Conservation (phyloP, 1,140 invertebrate genomes). For the Neoseiulus cucumeris region DNA sequence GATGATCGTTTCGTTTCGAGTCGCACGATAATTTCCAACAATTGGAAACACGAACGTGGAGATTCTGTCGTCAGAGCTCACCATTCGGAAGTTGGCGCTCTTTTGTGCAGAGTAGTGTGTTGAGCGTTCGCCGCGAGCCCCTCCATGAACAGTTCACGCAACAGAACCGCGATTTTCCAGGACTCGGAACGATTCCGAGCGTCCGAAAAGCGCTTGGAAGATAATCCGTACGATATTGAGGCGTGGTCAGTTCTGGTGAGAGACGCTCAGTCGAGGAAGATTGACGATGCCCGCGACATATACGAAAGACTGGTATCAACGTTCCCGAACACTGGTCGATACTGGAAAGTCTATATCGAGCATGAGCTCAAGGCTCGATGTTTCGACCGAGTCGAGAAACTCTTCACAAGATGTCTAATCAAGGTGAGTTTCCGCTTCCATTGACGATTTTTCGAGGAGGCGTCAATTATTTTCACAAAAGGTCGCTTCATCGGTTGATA, state of each 20-base stretch:
- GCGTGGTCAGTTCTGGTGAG: conserved; percentile 85
- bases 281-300: conserved; percentile 68
- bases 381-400: conserved; percentile 94
- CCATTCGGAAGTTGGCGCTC: no score
- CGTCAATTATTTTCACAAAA: no score
- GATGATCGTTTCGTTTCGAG: no score
- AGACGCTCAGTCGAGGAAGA: conserved; percentile 58
- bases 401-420: conserved; percentile 92
- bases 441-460: no score
- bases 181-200: background rate
- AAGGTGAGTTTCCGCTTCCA: conserved; percentile 52
- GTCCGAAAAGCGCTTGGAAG: conserved; percentile 40
- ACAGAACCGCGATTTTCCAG: background rate
- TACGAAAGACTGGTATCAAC: conserved; percentile 82
- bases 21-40: no score
- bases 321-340: conserved; percentile 86
- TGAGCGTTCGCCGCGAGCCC: no score
- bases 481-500: no score
- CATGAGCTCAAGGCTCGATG: conserved; percentile 91
- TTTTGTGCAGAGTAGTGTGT: no score
- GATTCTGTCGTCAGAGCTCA: no score
- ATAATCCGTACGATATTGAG: conserved; percentile 76
- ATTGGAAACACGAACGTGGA: no score
- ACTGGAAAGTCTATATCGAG: conserved; percentile 99
- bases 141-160: background rate